Conservation (phyloP, 2,888 invertebrate genomes). For the Andricus curvator region DNA sequence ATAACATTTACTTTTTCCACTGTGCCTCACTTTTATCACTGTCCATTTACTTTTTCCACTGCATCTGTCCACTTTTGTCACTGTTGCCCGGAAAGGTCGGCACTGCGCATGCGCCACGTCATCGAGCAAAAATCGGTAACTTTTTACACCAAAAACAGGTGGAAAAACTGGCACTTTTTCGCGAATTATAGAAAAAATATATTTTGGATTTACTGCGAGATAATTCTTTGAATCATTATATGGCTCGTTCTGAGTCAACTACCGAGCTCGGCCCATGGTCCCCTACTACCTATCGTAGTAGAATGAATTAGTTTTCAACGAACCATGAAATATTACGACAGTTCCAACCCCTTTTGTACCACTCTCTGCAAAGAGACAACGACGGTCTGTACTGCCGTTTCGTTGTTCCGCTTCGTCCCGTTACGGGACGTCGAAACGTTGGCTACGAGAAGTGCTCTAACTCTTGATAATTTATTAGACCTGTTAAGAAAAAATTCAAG, state of each 20-base stretch:
- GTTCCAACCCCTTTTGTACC: constrained; percentile 19
- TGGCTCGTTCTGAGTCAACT: constrained; percentile 23
- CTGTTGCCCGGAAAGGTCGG: too few relatives aligned
- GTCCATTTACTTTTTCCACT: too few relatives aligned
- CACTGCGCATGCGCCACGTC: too few relatives aligned
- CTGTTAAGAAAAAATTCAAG: not conserved
- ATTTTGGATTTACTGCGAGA: not conserved
- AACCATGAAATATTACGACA: constrained; percentile 27
- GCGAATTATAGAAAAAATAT: too few relatives aligned
- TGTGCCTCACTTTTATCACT: too few relatives aligned
- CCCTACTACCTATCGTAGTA: not conserved
- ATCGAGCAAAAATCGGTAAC: too few relatives aligned
- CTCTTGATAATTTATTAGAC: constrained; percentile 16
- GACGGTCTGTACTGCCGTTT: not conserved
- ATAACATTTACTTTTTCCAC: too few relatives aligned
- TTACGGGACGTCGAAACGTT: constrained; percentile 1
- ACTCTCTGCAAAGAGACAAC: constrained; percentile 19
- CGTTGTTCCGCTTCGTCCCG: constrained; percentile 3
- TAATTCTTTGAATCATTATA: constrained; percentile 38
- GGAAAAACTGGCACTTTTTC: too few relatives aligned
- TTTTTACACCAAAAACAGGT: too few relatives aligned
- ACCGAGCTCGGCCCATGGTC: constrained; percentile 11
- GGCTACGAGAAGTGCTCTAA: not conserved
- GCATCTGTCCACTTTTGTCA: too few relatives aligned
- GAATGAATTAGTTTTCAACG: constrained; percentile 40